phyloP scores from a whole-genome alignment of 1,140 invertebrate species.

The Drosophila lacteicornis region DNA sequence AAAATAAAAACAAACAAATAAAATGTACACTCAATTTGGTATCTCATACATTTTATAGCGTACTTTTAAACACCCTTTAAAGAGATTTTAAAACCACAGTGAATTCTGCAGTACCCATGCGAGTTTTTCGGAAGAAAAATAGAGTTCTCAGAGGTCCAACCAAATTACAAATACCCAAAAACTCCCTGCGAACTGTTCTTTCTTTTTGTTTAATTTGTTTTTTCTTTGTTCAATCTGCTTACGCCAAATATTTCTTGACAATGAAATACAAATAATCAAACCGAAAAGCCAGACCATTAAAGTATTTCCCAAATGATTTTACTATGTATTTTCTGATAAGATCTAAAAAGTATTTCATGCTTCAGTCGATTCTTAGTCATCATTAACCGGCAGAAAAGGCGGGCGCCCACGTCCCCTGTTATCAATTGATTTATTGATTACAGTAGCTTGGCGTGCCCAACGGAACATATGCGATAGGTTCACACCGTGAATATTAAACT shows the following conservation, averaged over 20 bases:
- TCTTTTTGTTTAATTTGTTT: too few relatives aligned
- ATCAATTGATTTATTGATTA: conserved; percentile 50
- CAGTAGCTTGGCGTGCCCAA: conserved; percentile 1
- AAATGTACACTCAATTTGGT: too few relatives aligned
- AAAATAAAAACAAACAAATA: too few relatives aligned
- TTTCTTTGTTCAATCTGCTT: neutral
- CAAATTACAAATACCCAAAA: too few relatives aligned
- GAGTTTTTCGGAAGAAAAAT: too few relatives aligned
- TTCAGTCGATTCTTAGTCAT: conserved; percentile 19
- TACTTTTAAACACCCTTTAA: too few relatives aligned
- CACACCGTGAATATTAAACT: conserved; percentile 23
- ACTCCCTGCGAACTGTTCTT: too few relatives aligned
- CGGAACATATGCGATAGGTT: conserved; percentile 33
- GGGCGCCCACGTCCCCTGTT: conserved; percentile 18
- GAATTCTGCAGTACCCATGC: too few relatives aligned
- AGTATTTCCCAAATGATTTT: conserved; percentile 5
- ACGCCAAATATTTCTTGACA: neutral
- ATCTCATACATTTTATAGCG: too few relatives aligned
- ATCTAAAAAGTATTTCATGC: conserved; percentile 8
- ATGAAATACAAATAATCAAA: conserved; percentile 15
- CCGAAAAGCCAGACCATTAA: neutral
- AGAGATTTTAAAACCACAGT: too few relatives aligned
- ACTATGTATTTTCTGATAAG: conserved; percentile 16
- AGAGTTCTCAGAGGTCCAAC: too few relatives aligned
- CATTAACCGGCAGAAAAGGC: conserved; percentile 22